A percentile compares a stretch with the other conserved stretches of the same genome.
Conservation (phyloP, 1,140 invertebrate species). For the Hypothenemus hampei region DNA sequence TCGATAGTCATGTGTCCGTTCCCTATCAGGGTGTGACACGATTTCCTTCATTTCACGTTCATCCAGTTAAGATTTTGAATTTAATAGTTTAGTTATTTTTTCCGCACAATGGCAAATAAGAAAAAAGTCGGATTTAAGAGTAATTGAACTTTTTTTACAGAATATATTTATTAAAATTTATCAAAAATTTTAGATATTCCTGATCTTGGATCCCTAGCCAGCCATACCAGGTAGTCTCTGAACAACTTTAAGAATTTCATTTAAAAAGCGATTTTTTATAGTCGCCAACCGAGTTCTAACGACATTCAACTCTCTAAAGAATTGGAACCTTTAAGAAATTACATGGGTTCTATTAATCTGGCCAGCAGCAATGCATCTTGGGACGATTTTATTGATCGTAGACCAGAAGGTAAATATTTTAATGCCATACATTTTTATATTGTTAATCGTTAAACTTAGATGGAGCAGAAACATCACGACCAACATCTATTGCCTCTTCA, state of each 20-base stretch:
- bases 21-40: too few species aligned
- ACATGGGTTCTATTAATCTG: constrained; percentile 32
- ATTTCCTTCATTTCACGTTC: too few species aligned
- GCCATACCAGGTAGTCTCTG: constrained; percentile 18
- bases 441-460: constrained; percentile 12
- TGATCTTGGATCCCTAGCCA: constrained; percentile 20
- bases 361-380: constrained; percentile 26
- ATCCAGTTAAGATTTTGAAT: too few species aligned
- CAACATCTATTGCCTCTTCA: constrained; percentile 38
- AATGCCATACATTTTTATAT: neutral
- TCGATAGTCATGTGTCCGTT: too few species aligned
- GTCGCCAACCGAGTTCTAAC: constrained; percentile 40
- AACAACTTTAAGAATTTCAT: neutral
- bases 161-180: neutral
- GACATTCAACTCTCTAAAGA: constrained; percentile 42
- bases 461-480: constrained; percentile 30
- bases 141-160: too few species aligned
- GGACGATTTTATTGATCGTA: constrained; percentile 28
- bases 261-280: constrained; percentile 8
- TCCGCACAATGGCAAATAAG: too few species aligned
- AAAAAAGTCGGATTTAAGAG: constrained; percentile 15
- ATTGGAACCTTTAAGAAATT: constrained; percentile 30
- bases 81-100: too few species aligned
- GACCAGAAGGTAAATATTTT: constrained; percentile 18
- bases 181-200: constrained; percentile 15